phyloP scores from a whole-genome alignment of 2,888 invertebrate genomes.

The Brenthis daphne region DNA sequence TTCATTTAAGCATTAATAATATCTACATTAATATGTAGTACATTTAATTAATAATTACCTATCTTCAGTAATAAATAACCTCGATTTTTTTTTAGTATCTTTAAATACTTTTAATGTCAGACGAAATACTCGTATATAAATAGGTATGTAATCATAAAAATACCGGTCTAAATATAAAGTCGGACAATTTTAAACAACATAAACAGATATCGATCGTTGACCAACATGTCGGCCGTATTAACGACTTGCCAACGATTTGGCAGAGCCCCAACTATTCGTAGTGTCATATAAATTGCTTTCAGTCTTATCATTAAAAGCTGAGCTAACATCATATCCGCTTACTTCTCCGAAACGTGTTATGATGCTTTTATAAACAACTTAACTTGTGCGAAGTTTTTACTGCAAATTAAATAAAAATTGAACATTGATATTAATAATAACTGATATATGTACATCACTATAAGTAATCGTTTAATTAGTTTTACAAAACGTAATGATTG shows the following conservation, averaged over 20 bases:
- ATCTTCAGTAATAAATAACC: no score
- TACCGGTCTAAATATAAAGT: constrained; percentile 38
- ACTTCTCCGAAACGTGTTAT: constrained; percentile 30
- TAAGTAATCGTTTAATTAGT: not conserved
- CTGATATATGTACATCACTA: not conserved
- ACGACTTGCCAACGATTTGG: constrained; percentile 72
- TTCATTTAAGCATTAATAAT: no score
- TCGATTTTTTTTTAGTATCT: no score
- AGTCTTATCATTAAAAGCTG: constrained; percentile 44
- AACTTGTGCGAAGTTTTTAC: not conserved
- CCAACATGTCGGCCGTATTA: constrained; percentile 71
- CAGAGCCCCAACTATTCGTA: constrained; percentile 69
- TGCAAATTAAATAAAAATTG: no score
- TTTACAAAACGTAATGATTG: not conserved
- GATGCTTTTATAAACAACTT: constrained; percentile 16
- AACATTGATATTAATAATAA: not conserved
- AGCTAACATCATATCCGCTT: constrained; percentile 29
- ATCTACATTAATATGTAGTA: no score
- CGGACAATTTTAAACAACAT: constrained; percentile 50
- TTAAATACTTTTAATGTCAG: not conserved
- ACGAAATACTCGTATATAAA: not conserved
- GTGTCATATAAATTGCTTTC: constrained; percentile 61
- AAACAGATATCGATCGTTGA: constrained; percentile 70
- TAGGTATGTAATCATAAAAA: constrained; percentile 13
- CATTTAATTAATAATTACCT: no score